Base-by-base conservation (phyloP, 2,113 vertebrate genomes). In the Puntigrus tetrazona region DNA sequence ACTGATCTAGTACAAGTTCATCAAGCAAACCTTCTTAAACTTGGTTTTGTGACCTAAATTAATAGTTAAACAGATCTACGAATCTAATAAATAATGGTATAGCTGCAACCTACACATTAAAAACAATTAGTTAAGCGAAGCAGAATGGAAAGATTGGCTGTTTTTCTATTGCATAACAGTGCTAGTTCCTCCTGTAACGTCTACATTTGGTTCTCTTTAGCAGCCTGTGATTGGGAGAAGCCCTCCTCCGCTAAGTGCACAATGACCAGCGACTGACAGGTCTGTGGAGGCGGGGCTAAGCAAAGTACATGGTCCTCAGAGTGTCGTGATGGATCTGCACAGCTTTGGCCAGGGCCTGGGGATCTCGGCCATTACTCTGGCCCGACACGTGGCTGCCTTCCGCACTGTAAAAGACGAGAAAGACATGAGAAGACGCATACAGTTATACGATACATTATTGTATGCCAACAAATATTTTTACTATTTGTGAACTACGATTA, bases 91-190 rank as follows among this genome's bases (percentile, higher is more conserved):
- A 67, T 83, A 84, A 80, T 69, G 38, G 65, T 80, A 86, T 43
- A 77, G 80, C 65, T 22, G 72, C 36, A 38, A 76, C 79, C 81
- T 85, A 13, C 41, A 78, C 65, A 83, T 76, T 72, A 27, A 87
- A 88, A 85, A 87, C 69, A 69, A 76, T 11, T 14, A 43, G 52
- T 9, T n/a, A 70, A 86, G n/a, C 38, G 59, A 73, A 27, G 76
- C 34, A 81, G 73, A 92, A 91, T 92, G 84, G 94, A 95, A 94
- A 94, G 86, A 93, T 93, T 95, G 95, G 96, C 96, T 96, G 95
- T 95, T 95, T 96, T 96, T 93, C 93, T 94, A 95, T 97, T 97
- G 96, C 94, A 97, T 97, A 96, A 96, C 92, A 94, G 94, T 94
- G 95, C 95, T 94, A 93, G 92, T 92, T 94, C 96, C 94, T 92